Conservation (phyloP, 2,888 invertebrate genomes). For the Cephus sareptanus region DNA sequence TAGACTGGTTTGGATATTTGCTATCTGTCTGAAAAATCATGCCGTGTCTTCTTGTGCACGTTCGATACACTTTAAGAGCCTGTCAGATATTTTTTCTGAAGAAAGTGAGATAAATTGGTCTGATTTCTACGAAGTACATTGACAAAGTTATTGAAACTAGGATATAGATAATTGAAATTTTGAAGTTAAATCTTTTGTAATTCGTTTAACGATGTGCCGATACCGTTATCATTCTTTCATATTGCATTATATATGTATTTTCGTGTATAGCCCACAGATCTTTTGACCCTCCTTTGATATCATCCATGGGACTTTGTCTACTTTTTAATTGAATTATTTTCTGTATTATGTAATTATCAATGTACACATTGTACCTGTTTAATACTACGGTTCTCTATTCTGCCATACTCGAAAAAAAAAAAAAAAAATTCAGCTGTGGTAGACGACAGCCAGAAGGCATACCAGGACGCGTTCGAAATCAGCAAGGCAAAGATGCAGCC, state of each 20-base stretch:
- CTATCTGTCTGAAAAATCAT: background rate
- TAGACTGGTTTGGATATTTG: background rate
- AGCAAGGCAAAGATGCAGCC: conserved; percentile 97
- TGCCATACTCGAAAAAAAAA: conserved; percentile 4
- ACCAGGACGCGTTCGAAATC: conserved; percentile 96
- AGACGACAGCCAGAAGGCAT: conserved; percentile 95
- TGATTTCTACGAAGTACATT: no score
- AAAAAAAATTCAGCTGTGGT: conserved; percentile 79
- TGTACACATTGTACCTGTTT: background rate
- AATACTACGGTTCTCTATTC: background rate
- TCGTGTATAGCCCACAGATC: background rate
- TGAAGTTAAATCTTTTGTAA: no score
- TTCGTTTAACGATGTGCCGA: background rate
- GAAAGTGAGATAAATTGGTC: no score
- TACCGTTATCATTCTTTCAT: background rate
- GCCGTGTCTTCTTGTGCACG: background rate
- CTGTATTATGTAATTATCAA: background rate
- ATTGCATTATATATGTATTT: background rate
- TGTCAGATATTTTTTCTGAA: background rate
- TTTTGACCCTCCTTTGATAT: background rate
- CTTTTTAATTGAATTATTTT: background rate
- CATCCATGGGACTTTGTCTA: background rate
- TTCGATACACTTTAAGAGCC: background rate
- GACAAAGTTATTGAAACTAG: background rate
- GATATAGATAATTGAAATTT: background rate